Base-by-base conservation (phyloP, 2,888 invertebrate genomes). In the Teinopalpus imperialis region DNA sequence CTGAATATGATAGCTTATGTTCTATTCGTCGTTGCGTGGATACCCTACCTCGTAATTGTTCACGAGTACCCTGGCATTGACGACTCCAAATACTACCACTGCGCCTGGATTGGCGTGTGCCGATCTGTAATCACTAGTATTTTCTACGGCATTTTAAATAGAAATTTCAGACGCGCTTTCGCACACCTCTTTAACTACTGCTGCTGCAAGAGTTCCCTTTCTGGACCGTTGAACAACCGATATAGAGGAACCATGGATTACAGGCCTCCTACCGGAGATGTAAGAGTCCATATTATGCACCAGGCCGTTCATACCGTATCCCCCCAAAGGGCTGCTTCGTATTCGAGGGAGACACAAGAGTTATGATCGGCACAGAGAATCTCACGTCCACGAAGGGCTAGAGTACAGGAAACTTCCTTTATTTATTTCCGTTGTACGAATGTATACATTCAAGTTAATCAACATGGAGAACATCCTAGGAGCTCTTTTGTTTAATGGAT, bases 121-220 rank as follows among this genome's bases (percentile, higher is more conserved):
- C 94, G 94, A 54, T 92, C 94, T 0, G 91, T 93, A 53, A 70
- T 94, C 51, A 92, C 93, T 51, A 92, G 92, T 55, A 83, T 92
- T 12, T 66, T 94, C 0, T 85, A 79, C 66, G 91, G 92, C 60
- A 74, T 91, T 2, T 77, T 92, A n/a, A 93, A 94, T 63, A 81
- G 88, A 4, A 92, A 92, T 64, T 95, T 95, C 65, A 89, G 94
- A 23, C 90, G 90, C 47, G 93, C 94, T 3, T 95, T 94, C 68
- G 83, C 92, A 7, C 92, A 93, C 63, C 79, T 95, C 4, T 95
- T 94, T 66, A 93, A 94, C 63, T 95, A 95, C 63, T 95, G 94
- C 65, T 95, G 93, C 68, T 95, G 94, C 78, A 95, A 95, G 72
- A 94, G 92, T 4, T 57, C 60, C 1, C 14, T 78, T 0, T 92